Evolutionary conservation across 2,797 vertebrate genomes (phyloP).

Genomic region (Rhynchonycteris naso): DNA sequence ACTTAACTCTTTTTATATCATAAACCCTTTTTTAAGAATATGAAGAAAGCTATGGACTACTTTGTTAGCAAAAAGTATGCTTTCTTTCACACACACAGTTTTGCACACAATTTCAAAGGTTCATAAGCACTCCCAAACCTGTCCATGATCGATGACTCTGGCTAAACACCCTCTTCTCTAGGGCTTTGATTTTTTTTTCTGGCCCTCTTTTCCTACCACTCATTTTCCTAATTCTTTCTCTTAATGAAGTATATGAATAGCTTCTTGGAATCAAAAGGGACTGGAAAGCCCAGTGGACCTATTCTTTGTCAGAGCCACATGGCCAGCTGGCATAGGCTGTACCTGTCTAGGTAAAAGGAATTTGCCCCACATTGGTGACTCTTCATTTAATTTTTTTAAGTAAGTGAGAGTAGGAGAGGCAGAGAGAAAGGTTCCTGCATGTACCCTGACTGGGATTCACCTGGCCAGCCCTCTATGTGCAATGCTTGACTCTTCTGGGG

Average conservation of each 20-base stretch:
- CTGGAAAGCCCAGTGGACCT: not conserved
- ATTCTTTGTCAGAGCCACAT: not conserved
- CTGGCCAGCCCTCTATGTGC: too few species aligned
- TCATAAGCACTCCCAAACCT: not conserved
- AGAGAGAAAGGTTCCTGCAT: too few species aligned
- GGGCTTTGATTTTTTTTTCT: not conserved
- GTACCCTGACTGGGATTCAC: too few species aligned
- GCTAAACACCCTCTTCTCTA: not conserved
- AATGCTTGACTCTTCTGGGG: too few species aligned
- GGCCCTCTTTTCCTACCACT: not conserved
- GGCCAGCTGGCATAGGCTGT: not conserved
- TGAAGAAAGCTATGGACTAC: not conserved
- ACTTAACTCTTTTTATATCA: not conserved
- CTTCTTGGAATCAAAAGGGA: not conserved
- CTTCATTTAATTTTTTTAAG: not conserved
- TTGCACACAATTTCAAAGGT: not conserved
- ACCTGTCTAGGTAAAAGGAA: not conserved
- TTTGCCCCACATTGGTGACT: not conserved
- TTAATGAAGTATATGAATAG: not conserved
- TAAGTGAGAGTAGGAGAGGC: too few species aligned
- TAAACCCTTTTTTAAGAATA: not conserved
- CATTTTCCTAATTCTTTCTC: not conserved
- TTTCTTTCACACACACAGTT: not conserved
- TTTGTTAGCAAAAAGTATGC: not conserved
- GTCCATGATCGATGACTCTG: not conserved